A percentile compares a stretch with the other conserved stretches of the same genome.
phyloP scores from a whole-genome alignment of 2,113 vertebrate species.

The Glaucomys volans region DNA sequence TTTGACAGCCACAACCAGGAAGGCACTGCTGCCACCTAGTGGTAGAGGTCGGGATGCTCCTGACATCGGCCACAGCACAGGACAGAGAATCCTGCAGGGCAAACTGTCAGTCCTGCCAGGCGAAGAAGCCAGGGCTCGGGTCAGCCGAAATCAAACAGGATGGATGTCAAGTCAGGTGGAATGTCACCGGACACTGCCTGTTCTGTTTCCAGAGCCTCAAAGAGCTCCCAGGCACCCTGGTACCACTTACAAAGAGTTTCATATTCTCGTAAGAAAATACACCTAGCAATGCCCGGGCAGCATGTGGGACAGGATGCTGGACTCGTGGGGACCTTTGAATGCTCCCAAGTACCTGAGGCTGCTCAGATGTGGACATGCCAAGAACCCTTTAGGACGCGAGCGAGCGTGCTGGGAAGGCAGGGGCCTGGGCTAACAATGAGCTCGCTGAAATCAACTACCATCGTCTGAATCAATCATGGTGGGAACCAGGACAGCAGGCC shows the following conservation, averaged over 20 bases:
- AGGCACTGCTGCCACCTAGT: background rate
- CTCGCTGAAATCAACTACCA: background rate
- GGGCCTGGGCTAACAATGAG: background rate
- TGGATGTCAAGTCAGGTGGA: rapidly evolving
- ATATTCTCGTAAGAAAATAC: background rate
- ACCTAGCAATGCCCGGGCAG: background rate
- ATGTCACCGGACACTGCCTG: rapidly evolving
- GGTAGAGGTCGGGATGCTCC: background rate
- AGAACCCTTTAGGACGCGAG: background rate
- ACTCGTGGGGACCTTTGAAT: background rate
- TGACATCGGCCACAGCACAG: background rate
- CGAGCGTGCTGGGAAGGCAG: rapidly evolving
- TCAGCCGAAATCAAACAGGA: rapidly evolving
- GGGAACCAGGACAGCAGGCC: no score
- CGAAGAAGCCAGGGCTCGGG: rapidly evolving
- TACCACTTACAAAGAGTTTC: background rate
- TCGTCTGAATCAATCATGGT: no score
- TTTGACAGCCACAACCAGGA: background rate
- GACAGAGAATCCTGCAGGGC: background rate
- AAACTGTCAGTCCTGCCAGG: rapidly evolving
- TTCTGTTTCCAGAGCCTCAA: background rate
- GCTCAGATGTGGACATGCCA: background rate
- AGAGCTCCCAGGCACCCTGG: background rate
- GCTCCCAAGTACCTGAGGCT: background rate
- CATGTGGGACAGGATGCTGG: background rate